Evolutionary conservation across 2,797 vertebrate genomes (phyloP).

Genomic region (Brachyrhaphis roseni): DNA sequence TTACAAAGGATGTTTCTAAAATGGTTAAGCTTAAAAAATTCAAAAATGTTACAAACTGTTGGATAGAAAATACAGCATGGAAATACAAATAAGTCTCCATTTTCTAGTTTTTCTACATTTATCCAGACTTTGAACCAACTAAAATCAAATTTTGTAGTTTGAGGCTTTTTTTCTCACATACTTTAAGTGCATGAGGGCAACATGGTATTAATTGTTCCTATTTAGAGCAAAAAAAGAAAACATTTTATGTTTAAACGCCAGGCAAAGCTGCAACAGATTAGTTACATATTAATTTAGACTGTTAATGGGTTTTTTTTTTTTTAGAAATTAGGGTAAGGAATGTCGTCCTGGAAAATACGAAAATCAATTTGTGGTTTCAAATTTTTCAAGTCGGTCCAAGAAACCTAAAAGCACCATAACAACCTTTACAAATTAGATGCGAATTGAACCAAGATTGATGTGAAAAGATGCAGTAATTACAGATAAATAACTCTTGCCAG

Average conservation of each 20-base stretch:
- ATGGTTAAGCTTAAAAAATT: background rate
- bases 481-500: background rate
- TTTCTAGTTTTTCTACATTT: background rate
- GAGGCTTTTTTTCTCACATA: background rate
- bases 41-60: background rate
- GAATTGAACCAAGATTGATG: background rate
- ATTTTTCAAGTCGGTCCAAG: background rate
- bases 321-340: background rate
- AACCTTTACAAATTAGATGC: background rate
- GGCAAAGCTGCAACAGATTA: background rate
- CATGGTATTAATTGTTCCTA: background rate
- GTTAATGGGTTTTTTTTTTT: background rate
- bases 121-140: background rate
- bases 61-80: background rate
- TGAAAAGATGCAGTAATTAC: slow-evolving; percentile 33
- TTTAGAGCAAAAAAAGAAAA: background rate
- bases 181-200: background rate
- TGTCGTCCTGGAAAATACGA: background rate
- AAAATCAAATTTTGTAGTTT: background rate
- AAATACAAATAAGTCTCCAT: background rate
- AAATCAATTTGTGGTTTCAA: background rate
- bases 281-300: background rate
- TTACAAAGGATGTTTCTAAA: background rate
- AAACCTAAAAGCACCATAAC: background rate
- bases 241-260: background rate